Evolutionary conservation across 2,113 vertebrate species (phyloP), one percentile per base, ranked within the genome.

Genomic region (Sturnus vulgaris): DNA sequence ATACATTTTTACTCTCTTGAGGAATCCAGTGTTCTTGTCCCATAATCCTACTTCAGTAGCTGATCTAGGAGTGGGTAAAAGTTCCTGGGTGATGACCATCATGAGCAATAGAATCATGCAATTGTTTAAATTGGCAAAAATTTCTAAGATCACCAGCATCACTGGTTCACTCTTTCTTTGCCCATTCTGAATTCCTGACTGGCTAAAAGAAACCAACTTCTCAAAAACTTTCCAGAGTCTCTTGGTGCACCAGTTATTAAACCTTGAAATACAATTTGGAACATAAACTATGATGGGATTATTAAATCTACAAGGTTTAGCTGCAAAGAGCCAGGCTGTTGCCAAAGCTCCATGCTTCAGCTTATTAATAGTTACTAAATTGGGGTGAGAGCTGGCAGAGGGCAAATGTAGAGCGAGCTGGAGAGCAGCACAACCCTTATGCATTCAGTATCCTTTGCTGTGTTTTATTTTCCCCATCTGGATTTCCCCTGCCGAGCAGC

Each of bases 331-430:
- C 72, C 50, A 73, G 81, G n/a, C 50, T 64, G 83, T 52, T 96
- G 96, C 96, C 95, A 95, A 85, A 96, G 65, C 75, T 79, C 72
- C 16, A 1, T 82, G 81, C 82, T 95, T 88, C 49, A 61, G 82
- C 93, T 96, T 97, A 96, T 97, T 96, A 97, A 88, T 93, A 93
- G 93, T 92, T 92, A 76, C 96, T 95, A 96, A 96, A 97, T 85
- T 94, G 95, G 82, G 64, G 94, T 79, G 77, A 95, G 90, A 95
- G 65, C 92, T 95, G 96, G 96, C 88, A 92, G 86, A 97, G 86
- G 92, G 92, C 86, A 92, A 42, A 71, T 15, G 30, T 86, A 86
- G 89, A 64, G 37, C 0, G 7, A 91, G 86, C 49, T 37, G 75
- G 61, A 84, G 92, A 85, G 88, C 86, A 56, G 75, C 87, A 87